phyloP scores from a whole-genome alignment of 2,888 invertebrate species.

The Callinectes sapidus region DNA sequence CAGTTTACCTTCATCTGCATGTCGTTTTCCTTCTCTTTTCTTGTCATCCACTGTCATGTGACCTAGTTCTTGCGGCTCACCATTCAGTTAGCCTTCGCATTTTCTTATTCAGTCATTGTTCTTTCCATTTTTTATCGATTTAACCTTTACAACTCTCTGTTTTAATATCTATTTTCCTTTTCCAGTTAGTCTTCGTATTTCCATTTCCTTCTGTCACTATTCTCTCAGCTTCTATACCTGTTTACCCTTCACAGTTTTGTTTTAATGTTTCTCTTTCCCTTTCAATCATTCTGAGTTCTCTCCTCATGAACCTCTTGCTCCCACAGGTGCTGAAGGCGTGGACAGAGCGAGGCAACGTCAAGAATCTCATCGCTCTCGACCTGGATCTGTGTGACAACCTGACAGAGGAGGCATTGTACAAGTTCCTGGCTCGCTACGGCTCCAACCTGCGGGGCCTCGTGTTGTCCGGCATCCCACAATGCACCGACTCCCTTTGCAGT shows the following conservation, averaged over 20 bases:
- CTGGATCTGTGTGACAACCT: conserved; percentile 96
- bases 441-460: conserved; percentile 91
- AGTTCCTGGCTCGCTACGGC: conserved; percentile 93
- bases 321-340: conserved; percentile 88
- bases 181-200: too few relatives aligned
- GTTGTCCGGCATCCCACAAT: conserved; percentile 96
- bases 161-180: too few relatives aligned
- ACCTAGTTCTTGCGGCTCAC: too few relatives aligned
- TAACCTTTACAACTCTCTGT: too few relatives aligned
- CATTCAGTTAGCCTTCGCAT: too few relatives aligned
- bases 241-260: neutral
- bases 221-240: neutral
- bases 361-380: conserved; percentile 90
- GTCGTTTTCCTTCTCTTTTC: neutral
- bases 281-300: neutral
- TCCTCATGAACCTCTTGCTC: neutral
- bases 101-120: too few relatives aligned
- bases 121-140: too few relatives aligned
- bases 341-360: conserved; percentile 87
- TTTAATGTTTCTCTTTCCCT: neutral
- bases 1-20: neutral
- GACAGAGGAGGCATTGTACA: conserved; percentile 92
- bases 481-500: conserved; percentile 98
- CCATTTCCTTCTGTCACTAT: neutral
- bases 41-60: neutral